Conservation (phyloP, 2,888 invertebrate genomes). For the Clistopyga incitator region DNA sequence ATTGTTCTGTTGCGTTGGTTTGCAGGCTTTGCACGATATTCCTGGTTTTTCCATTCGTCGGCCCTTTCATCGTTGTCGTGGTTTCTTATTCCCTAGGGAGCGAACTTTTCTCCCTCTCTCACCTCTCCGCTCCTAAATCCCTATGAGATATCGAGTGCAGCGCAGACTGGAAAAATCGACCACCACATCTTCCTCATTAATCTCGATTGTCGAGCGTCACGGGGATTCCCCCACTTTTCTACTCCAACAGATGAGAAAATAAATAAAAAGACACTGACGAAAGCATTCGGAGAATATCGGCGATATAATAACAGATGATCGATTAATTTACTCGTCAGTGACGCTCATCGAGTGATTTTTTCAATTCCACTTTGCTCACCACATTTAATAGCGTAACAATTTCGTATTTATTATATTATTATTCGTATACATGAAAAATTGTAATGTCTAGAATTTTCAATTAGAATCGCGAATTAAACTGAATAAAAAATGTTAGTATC, state of each 20-base stretch:
- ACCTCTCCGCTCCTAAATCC: neutral
- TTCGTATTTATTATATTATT: no score
- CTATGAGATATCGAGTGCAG: neutral
- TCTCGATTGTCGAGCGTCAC: constrained; percentile 19
- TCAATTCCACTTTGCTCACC: neutral
- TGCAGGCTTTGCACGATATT: neutral
- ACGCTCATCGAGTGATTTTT: neutral
- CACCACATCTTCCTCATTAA: constrained; percentile 3
- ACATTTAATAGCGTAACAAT: neutral
- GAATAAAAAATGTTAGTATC: neutral
- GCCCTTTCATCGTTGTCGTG: neutral
- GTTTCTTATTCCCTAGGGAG: neutral
- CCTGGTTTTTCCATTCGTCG: neutral
- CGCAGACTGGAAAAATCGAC: neutral
- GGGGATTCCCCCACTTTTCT: neutral
- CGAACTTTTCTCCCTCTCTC: neutral
- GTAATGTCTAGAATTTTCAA: no score
- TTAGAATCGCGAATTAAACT: no score
- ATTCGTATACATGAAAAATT: no score
- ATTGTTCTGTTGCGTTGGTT: neutral
- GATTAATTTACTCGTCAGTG: neutral
- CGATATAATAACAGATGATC: neutral
- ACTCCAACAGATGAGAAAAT: neutral
- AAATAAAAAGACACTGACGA: neutral
- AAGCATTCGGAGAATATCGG: neutral